Conservation (phyloP, 1,140 invertebrate species). For the Apis cerana region DNA sequence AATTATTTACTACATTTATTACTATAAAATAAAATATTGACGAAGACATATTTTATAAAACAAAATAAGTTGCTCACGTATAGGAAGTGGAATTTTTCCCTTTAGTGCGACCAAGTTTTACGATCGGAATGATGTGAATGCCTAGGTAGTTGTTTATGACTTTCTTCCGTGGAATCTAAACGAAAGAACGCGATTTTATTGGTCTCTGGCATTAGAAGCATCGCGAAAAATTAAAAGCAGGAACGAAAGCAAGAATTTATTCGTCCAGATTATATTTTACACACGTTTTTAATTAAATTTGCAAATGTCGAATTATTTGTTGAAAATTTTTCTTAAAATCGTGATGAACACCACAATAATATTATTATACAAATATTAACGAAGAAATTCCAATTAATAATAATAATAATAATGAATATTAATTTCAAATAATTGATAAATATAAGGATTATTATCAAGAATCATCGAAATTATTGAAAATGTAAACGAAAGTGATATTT, state of each 20-base stretch:
- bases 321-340: not conserved
- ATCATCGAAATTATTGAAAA: too few relatives aligned
- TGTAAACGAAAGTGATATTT: not conserved
- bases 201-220: not conserved
- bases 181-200: not conserved
- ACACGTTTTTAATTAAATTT: slow-evolving; percentile 1
- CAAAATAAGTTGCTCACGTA: slow-evolving; percentile 5
- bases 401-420: not conserved
- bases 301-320: too few relatives aligned
- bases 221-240: slow-evolving; percentile 8
- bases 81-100: not conserved
- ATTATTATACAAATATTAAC: not conserved
- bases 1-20: too few relatives aligned
- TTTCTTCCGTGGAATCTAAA: slow-evolving; percentile 15
- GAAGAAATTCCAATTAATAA: not conserved
- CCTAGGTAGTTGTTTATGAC: slow-evolving; percentile 30
- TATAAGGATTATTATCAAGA: not conserved
- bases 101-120: slow-evolving; percentile 2
- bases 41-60: not conserved
- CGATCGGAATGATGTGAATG: slow-evolving; percentile 25
- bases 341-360: not conserved
- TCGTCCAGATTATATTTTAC: not conserved
- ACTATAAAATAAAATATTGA: not conserved
- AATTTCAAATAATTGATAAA: not conserved
- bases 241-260: not conserved